Evolutionary conservation across 2,888 invertebrate genomes (phyloP), one percentile per base, ranked within the genome.

Genomic region (Pasiphila rectangulata): DNA sequence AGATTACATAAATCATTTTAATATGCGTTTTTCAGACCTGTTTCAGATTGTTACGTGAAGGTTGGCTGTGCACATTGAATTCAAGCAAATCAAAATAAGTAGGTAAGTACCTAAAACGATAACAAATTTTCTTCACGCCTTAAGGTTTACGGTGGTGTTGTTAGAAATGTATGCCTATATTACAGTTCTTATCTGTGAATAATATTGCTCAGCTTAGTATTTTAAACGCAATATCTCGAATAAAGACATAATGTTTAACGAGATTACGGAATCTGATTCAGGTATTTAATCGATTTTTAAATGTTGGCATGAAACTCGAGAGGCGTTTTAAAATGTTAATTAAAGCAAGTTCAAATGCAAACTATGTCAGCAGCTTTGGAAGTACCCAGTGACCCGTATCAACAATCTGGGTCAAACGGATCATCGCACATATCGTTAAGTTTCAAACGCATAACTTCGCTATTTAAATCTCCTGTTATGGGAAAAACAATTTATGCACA

Each of bases 331-430:
- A 73, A 74, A 67, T 72, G 71, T 71, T 65, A 76, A 79, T 75
- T 71, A 69, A 69, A 71, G 72, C 67, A 69, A 69, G 65, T 65
- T 66, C 61, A 67, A 67, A 57, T 61, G 62, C 46, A 64, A 44
- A 65, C 66, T 48, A 69, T 74, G 70, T 67, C 67, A 61, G 60
- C 63, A 51, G 59, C 64, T 65, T 61, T 48, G 57, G 49, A 56
- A 15, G 25, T 37, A 48, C 51, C 52, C 78, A 63, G 61, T 79
- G 85, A 85, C 85, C 86, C 69, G 77, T 76, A 72, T 71, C 72
- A 65, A 60, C 64, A 64, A 86, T 83, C 68, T 84, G 67, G 86
- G 86, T 86, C 85, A 84, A 73, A 67, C 77, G 74, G 77, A 70
- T 74, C 72, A 74, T 59, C 64, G 73, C 69, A 68, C 72, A 70